Conservation (phyloP, 2,113 vertebrate species). For the Nesoenas mayeri region DNA sequence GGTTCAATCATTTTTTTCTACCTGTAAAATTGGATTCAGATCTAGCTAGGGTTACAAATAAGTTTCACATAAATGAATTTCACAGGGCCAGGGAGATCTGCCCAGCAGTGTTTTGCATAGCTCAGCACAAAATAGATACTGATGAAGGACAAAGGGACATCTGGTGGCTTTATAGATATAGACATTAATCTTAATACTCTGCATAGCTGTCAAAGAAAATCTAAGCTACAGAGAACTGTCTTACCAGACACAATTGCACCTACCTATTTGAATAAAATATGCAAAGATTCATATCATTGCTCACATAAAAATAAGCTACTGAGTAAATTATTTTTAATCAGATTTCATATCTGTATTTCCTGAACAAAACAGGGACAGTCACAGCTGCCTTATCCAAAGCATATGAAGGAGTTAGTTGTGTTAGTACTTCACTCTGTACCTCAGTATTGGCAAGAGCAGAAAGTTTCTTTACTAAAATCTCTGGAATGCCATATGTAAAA, state of each 20-base stretch:
- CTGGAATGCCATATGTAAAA: background rate
- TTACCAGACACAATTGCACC: background rate
- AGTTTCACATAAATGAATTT: background rate
- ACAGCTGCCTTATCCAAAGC: background rate
- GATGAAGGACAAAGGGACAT: conserved; percentile 29
- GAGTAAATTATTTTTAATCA: conserved; percentile 21
- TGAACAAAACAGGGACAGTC: background rate
- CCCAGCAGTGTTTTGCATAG: background rate
- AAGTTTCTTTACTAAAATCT: background rate
- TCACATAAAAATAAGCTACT: conserved; percentile 6
- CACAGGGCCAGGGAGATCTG: background rate
- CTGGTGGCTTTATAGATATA: background rate
- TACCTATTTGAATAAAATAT: conserved; percentile 31
- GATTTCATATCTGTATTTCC: background rate
- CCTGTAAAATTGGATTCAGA: background rate
- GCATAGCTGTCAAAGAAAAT: conserved; percentile 15
- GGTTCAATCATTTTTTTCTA: background rate
- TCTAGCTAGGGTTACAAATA: background rate
- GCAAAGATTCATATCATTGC: background rate
- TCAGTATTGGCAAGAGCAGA: background rate
- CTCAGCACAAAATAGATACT: background rate
- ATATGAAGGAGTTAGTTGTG: background rate
- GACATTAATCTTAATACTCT: conserved; percentile 52
- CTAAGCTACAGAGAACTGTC: background rate
- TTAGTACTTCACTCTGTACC: background rate